phyloP scores from a whole-genome alignment of 2,797 vertebrate species.

The Zalophus californianus region DNA sequence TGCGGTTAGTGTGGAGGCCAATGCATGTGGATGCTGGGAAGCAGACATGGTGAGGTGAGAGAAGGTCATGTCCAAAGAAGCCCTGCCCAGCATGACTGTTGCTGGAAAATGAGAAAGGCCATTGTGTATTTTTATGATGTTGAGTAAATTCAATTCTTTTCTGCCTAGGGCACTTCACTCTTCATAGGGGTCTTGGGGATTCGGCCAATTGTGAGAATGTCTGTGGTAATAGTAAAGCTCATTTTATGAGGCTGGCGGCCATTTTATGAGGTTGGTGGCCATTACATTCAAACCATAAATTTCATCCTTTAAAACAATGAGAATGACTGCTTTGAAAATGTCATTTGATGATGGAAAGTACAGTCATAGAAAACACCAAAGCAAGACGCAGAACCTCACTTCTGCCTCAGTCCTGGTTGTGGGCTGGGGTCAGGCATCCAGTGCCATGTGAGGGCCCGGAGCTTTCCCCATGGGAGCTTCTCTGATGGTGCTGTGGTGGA shows the following conservation, averaged over 20 bases:
- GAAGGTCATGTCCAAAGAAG: neutral
- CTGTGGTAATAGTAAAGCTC: constrained; percentile 37
- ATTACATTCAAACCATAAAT: constrained; percentile 55
- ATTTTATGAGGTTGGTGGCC: constrained; percentile 49
- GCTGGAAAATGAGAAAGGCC: neutral
- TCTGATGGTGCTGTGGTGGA: neutral
- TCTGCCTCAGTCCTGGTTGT: neutral
- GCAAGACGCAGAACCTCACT: neutral
- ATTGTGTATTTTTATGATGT: neutral
- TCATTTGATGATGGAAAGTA: neutral
- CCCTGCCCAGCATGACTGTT: neutral
- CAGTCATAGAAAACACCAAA: neutral
- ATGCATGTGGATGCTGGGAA: neutral
- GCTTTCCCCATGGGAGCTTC: too few relatives aligned
- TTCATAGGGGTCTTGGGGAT: constrained; percentile 48
- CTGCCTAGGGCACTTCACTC: neutral
- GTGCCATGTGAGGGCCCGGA: neutral
- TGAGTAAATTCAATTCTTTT: constrained; percentile 24
- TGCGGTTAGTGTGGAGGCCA: neutral
- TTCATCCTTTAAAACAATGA: constrained; percentile 43
- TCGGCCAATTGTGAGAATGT: constrained; percentile 43
- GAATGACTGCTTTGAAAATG: constrained; percentile 3
- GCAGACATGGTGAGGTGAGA: neutral
- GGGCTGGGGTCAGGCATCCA: neutral
- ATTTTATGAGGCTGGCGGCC: constrained; percentile 45